Evolutionary conservation across 1,140 invertebrate genomes (phyloP).

Genomic region (Drosophila lacteicornis): DNA sequence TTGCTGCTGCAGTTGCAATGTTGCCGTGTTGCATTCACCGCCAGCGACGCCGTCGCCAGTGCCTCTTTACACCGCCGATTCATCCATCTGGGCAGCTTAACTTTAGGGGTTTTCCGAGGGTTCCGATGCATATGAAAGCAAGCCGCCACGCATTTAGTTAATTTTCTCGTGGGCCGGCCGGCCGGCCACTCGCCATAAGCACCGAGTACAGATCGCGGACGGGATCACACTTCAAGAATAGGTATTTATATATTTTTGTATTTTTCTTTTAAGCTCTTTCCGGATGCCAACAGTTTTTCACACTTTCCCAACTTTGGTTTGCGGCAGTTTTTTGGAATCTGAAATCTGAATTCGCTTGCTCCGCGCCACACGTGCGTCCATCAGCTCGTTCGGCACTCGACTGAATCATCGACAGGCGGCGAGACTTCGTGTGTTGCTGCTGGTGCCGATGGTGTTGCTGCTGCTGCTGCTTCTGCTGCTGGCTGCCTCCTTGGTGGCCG

Average conservation of each 20-base stretch:
- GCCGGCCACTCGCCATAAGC: constrained; percentile 66
- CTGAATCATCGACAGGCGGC: constrained; percentile 55
- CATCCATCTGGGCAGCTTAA: constrained; percentile 70
- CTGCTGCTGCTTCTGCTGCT: constrained; percentile 28
- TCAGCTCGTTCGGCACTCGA: constrained; percentile 79
- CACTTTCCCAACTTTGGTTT: constrained; percentile 36
- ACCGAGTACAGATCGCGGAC: constrained; percentile 30
- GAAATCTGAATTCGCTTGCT: constrained; percentile 29
- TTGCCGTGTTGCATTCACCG: constrained; percentile 28
- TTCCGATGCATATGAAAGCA: constrained; percentile 60
- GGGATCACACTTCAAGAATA: constrained; percentile 23
- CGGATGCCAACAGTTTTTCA: constrained; percentile 44
- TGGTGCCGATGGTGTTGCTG: constrained; percentile 18
- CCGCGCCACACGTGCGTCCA: constrained; percentile 70
- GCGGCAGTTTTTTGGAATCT: constrained; percentile 27
- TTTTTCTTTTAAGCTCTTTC: constrained; percentile 3
- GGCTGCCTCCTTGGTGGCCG: constrained; percentile 32
- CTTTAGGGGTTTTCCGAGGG: constrained; percentile 53
- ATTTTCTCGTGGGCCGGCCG: constrained; percentile 69
- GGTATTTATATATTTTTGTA: background rate
- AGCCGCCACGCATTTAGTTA: constrained; percentile 59
- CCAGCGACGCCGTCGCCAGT: constrained; percentile 52
- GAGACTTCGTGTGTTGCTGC: constrained; percentile 33
- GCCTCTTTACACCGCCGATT: constrained; percentile 66
- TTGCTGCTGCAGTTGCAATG: constrained; percentile 25